Percentiles rank a stretch among this genome's conserved stretches.
phyloP scores from a whole-genome alignment of 2,888 invertebrate genomes.

The Eupithecia insigniata region DNA sequence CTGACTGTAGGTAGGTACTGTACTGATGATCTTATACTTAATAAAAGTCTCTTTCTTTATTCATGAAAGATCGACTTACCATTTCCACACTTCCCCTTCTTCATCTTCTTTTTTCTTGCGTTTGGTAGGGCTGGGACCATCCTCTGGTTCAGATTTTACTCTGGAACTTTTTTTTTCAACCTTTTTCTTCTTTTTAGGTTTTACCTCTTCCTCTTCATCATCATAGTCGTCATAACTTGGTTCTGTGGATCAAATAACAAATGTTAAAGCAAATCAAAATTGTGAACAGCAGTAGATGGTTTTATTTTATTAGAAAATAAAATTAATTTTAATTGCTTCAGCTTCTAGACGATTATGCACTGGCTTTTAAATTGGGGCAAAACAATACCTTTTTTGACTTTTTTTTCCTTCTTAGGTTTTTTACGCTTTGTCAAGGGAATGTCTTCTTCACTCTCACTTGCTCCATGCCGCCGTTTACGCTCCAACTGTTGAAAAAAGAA shows the following conservation, averaged over 20 bases:
- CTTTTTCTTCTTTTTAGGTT: slow-evolving; percentile 83
- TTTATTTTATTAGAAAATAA: not conserved
- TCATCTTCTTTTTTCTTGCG: slow-evolving; percentile 91
- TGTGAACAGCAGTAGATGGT: not conserved
- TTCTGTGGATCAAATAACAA: slow-evolving; percentile 56
- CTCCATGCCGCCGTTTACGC: slow-evolving; percentile 64
- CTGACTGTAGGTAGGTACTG: not conserved
- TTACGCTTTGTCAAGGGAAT: slow-evolving; percentile 88
- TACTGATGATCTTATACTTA: not conserved
- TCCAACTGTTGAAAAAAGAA: slow-evolving; percentile 52
- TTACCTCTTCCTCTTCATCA: slow-evolving; percentile 76
- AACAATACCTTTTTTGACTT: slow-evolving; percentile 81
- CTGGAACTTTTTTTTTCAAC: slow-evolving; percentile 61
- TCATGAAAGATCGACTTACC: slow-evolving; percentile 82
- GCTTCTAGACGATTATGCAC: not conserved
- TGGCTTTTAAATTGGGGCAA: not conserved
- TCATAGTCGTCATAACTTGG: slow-evolving; percentile 85
- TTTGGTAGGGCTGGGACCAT: slow-evolving; percentile 83
- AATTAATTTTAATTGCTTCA: not conserved
- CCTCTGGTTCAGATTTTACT: slow-evolving; percentile 65
- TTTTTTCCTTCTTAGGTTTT: slow-evolving; percentile 84
- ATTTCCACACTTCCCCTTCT: slow-evolving; percentile 94
- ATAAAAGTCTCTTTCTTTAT: not conserved
- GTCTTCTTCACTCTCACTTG: slow-evolving; percentile 88
- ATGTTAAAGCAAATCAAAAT: not conserved